These are phyloP conservation scores for Acleris holmiana DNA, from an alignment of 2,888 invertebrate species.

Conservation along the genomic window DNA sequence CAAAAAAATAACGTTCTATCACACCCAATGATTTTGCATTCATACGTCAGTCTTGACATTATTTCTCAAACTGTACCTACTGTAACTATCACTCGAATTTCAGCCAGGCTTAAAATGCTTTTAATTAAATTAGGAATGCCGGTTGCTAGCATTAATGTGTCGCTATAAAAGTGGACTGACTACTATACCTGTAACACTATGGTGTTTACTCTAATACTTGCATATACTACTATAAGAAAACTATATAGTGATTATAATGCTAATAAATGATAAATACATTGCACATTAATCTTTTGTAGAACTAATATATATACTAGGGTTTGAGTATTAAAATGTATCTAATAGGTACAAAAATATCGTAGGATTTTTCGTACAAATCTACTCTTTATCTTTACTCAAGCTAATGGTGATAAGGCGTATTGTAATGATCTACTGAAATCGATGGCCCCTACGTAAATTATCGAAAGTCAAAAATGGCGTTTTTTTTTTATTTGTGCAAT, in stretches of 20 bases:
- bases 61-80: conserved; percentile 31
- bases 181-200: conserved; percentile 39
- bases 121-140: conserved; percentile 57
- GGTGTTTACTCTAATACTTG: conserved; percentile 7
- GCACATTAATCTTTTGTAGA: conserved; percentile 23
- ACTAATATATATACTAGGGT: conserved; percentile 25
- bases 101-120: conserved; percentile 62
- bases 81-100: conserved; percentile 28
- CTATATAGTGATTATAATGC: conserved; percentile 10
- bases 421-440: conserved; percentile 23
- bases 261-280: conserved; percentile 30
- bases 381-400: conserved; percentile 21
- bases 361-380: conserved; percentile 36
- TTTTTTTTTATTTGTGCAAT: too few species aligned
- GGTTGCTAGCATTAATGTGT: conserved; percentile 51
- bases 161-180: conserved; percentile 48
- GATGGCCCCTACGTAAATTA: too few species aligned
- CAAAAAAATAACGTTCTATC: conserved; percentile 30
- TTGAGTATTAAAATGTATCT: conserved; percentile 34
- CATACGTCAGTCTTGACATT: conserved; percentile 37
- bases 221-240: conserved; percentile 12
- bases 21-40: conserved; percentile 17
- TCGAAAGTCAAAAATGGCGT: too few species aligned
- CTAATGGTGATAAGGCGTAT: conserved; percentile 33
- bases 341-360: conserved; percentile 42